A percentile compares a stretch with the other conserved stretches of the same genome.
Conservation (phyloP, 2,797 vertebrate species). For the Malurus leucopterus region DNA sequence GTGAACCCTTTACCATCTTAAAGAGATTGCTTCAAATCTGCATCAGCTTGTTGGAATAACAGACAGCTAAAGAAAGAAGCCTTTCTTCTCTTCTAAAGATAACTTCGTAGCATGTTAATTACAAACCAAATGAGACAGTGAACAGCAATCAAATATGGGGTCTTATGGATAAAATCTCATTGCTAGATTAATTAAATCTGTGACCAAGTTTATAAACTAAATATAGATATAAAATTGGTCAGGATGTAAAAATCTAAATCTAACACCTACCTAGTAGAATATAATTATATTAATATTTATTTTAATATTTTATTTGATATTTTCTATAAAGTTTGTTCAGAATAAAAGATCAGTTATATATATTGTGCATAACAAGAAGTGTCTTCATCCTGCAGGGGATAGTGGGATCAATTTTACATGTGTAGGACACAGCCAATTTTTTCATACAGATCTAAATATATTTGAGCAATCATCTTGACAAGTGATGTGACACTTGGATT, state of each 20-base stretch:
- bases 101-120: neutral
- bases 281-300: neutral
- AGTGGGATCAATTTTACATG: neutral
- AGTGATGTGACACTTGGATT: neutral
- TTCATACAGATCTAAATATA: neutral
- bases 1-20: neutral
- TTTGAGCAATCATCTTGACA: neutral
- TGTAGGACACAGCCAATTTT: neutral
- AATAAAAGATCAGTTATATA: neutral
- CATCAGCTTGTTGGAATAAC: neutral
- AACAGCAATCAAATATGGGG: neutral
- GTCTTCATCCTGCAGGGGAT: neutral
- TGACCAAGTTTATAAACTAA: neutral
- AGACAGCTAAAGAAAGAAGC: neutral
- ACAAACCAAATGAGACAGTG: neutral
- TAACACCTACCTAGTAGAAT: neutral
- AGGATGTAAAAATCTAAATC: neutral
- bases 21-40: neutral
- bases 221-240: neutral
- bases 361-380: neutral
- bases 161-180: neutral
- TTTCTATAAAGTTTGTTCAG: neutral
- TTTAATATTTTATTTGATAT: neutral
- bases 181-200: neutral
- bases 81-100: neutral